phyloP scores from a whole-genome alignment of 2,113 vertebrate species.

The Oxyruncus cristatus region DNA sequence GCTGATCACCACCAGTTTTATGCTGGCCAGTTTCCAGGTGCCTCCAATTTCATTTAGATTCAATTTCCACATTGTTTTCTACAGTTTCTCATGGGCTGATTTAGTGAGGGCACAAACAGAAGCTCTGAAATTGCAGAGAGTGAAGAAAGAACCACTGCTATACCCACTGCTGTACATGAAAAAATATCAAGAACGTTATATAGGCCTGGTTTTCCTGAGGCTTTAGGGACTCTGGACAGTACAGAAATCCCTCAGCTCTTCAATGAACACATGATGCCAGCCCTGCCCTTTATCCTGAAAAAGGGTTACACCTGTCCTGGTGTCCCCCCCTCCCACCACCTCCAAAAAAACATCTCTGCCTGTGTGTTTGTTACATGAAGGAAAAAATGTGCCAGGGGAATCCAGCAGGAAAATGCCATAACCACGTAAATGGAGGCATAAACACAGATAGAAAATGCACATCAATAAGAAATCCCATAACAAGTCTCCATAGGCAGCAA shows the following conservation, averaged over 20 bases:
- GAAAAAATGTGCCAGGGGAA: neutral
- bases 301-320: neutral
- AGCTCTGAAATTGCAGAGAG: neutral
- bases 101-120: neutral
- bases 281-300: neutral
- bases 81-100: neutral
- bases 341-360: neutral
- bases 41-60: neutral
- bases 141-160: neutral
- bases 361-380: neutral
- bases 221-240: neutral
- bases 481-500: neutral
- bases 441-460: neutral
- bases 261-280: neutral
- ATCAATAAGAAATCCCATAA: neutral
- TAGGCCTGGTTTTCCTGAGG: neutral
- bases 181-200: neutral
- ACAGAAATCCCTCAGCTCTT: neutral
- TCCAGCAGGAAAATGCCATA: neutral
- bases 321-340: neutral
- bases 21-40: neutral
- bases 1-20: neutral
- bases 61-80: neutral
- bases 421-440: neutral
- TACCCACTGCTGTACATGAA: neutral